phyloP scores from a whole-genome alignment of 2,797 vertebrate species.

The Bryconaethiops microstoma region DNA sequence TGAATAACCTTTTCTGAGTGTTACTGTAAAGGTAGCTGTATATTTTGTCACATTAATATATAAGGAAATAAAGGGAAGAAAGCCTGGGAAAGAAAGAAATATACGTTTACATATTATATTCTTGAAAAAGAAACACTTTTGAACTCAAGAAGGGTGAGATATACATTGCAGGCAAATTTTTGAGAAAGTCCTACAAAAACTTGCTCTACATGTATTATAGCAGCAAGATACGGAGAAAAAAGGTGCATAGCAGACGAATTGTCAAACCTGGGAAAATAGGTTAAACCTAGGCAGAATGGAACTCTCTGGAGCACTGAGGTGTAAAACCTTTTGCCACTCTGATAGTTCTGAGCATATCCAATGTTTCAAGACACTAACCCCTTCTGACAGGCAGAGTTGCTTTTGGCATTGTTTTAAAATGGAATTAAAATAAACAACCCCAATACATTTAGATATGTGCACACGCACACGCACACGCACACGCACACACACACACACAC shows the following conservation, averaged over 20 bases:
- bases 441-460: slow-evolving; percentile 14
- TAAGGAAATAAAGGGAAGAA: neutral
- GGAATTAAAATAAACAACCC: slow-evolving; percentile 65
- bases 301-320: slow-evolving; percentile 66
- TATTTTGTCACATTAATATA: no score
- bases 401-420: slow-evolving; percentile 74
- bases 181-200: neutral
- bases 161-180: neutral
- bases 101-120: neutral
- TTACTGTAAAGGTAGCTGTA: neutral
- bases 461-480: slow-evolving; percentile 25
- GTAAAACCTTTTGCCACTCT: slow-evolving; percentile 72
- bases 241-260: slow-evolving; percentile 22
- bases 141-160: neutral
- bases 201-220: neutral
- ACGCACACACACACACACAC: slow-evolving; percentile 4
- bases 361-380: slow-evolving; percentile 69
- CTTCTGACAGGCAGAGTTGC: slow-evolving; percentile 68
- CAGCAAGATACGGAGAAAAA: neutral
- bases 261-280: slow-evolving; percentile 65
- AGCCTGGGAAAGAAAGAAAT: neutral
- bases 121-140: neutral
- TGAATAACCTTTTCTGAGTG: neutral
- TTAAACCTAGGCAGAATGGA: slow-evolving; percentile 57
- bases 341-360: slow-evolving; percentile 71